phyloP scores from a whole-genome alignment of 2,113 vertebrate species.

The Phalacrocorax carbo region DNA sequence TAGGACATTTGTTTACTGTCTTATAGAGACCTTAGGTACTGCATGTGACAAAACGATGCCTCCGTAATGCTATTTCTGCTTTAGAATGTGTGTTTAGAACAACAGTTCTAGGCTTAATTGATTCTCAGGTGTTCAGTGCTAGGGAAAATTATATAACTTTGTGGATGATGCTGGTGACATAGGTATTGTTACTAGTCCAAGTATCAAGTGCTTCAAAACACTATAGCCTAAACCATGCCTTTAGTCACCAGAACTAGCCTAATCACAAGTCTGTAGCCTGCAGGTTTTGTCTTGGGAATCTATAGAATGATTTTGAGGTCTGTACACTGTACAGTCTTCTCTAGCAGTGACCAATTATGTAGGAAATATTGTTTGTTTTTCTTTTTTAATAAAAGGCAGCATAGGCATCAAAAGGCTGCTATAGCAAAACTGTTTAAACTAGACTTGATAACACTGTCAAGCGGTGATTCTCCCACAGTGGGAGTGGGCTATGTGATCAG shows the following conservation, averaged over 20 bases:
- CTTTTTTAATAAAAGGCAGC: not conserved
- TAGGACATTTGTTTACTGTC: not conserved
- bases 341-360: not conserved
- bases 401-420: not conserved
- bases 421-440: not conserved
- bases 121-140: not conserved
- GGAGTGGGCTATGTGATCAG: not conserved
- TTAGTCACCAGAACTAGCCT: not conserved
- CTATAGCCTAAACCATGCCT: not conserved
- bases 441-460: not conserved
- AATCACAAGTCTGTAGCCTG: not conserved
- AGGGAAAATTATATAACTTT: not conserved
- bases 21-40: not conserved
- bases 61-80: rapidly evolving
- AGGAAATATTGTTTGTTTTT: not conserved
- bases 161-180: not conserved
- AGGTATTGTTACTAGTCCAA: not conserved
- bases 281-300: not conserved
- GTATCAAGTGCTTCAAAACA: not conserved
- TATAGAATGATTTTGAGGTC: not conserved
- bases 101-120: not conserved
- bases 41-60: not conserved
- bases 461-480: not conserved
- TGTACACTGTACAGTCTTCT: not conserved
- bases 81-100: not conserved